Base-by-base conservation (phyloP, 92 coral and sea anemone species). In the Heteractis magnifica region DNA sequence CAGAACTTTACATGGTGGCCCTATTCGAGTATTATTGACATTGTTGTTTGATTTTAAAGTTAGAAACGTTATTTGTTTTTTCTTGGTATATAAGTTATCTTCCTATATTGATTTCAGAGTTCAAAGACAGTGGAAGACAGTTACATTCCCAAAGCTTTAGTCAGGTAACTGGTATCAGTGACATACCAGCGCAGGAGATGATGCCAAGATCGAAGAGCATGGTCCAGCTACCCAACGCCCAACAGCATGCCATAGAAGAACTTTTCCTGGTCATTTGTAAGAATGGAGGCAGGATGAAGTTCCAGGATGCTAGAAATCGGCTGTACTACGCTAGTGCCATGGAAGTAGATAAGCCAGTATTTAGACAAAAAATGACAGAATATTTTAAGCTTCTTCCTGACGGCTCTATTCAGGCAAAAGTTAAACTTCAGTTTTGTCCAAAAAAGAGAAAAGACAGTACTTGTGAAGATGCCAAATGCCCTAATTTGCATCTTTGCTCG, bases 101-200 rank as follows among this genome's bases (percentile, higher is more conserved):
- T 34, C 44, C 44, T 34, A 34, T 34, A 1, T 34, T 34, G 44
- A 34, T 34, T 34, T 34, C 60, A 77, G 62, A 21, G 58, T 77
- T 77, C 9, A 51, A 23, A 23, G 80, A 74, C 56, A 74, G 78
- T 49, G 78, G 62, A 9, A 77, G 58, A 53, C 14, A 6, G 23
- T 76, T 13, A 5, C 80, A 77, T 21, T 77, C 80, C 19, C 82
- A 78, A n/a, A 78, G 82, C 72, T 41, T 68, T 9, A 68, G 44
- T 78, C 51, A 78, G 73, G 52, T 11, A 34, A n/a, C 18, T 9
- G 59, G 0, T 16, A n/a, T 51, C 6, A 21, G 55, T 52, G 48
- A n/a, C n/a, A 34, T 55, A 34, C 44, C 18, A 52, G 0, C 26
- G 5, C 11, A 19, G n/a, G 41, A 19, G 0, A 77, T 34, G 12